Base-by-base conservation (phyloP, 2,888 invertebrate species). In the Rhagonycha fulva region DNA sequence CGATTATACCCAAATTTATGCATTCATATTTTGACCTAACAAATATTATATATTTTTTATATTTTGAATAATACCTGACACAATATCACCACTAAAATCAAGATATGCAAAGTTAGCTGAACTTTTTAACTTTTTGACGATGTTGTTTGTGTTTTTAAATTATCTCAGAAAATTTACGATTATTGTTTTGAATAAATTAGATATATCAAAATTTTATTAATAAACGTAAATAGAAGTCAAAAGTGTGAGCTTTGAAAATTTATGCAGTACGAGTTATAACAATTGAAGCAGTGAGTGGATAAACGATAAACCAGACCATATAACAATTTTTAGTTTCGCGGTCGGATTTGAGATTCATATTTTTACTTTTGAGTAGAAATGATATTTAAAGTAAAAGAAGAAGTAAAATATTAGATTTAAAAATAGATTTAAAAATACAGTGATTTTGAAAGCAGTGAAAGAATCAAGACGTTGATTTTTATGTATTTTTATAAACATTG, bases 1-100 rank as follows among this genome's bases (percentile, higher is more conserved):
- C 71, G 71, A 23, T 67, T 71, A 32, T 26, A 24, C 28, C 47
- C 24, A 60, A 66, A 75, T 75, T 75, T 75, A 75, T 75, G 61
- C 30, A 14, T 61, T 14, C 62, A 61, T 32, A 60, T 75, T 75
- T 71, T 70, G 32, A 32, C 32, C 32, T 32, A 32, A 32, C 32
- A 32, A 32, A 32, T 32, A 32, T 32, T 32, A 32, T 32, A 32
- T 32, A 12, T 12, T 32, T 32, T 32, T 32, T 32, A 12, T 32
- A 32, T 32, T 32, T 32, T 32, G 32, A 32, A 32, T 32, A 32
- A 32, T 32, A 32, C 32, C 32, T 32, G 32, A 32, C 32, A 32
- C 32, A 32, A 32, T 32, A 32, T 32, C 32, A 32, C 32, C 32
- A 32, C 32, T 32, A 32, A 12, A 32, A 32, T 32, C 32, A 32